A percentile compares a stretch with the other conserved stretches of the same genome.
phyloP scores from a whole-genome alignment of 2,888 invertebrate species.

The Uropetala carovei region DNA sequence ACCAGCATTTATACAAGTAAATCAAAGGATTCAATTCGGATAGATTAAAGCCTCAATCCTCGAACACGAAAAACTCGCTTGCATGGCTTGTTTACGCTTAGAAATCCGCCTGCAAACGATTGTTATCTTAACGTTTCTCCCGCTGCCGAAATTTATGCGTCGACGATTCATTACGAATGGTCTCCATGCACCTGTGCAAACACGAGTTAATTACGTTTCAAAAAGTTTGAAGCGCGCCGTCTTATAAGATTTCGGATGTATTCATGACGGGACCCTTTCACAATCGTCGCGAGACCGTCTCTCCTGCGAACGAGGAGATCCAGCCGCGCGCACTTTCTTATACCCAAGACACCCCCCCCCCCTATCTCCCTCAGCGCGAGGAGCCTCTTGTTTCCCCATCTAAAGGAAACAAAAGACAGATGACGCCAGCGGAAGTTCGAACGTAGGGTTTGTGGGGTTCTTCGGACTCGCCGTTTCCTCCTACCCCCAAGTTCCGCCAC shows the following conservation, averaged over 20 bases:
- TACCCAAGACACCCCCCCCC: neutral
- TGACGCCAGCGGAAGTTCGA: conserved; percentile 28
- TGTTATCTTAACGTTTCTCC: no score
- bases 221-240: neutral
- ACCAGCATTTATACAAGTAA: no score
- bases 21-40: no score
- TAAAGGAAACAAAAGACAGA: conserved; percentile 6
- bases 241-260: neutral
- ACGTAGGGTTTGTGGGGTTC: conserved; percentile 8
- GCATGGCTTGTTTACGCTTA: no score
- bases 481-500: neutral
- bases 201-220: neutral
- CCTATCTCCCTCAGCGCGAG: neutral
- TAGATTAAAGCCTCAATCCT: no score
- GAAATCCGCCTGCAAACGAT: no score
- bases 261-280: neutral
- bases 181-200: neutral
- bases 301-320: neutral
- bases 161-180: neutral
- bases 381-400: neutral
- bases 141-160: no score
- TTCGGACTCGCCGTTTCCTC: neutral
- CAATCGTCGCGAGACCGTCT: neutral
- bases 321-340: neutral
- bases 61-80: no score